Conservation (phyloP, 2,797 vertebrate genomes). For the Muscicapa comitata region DNA sequence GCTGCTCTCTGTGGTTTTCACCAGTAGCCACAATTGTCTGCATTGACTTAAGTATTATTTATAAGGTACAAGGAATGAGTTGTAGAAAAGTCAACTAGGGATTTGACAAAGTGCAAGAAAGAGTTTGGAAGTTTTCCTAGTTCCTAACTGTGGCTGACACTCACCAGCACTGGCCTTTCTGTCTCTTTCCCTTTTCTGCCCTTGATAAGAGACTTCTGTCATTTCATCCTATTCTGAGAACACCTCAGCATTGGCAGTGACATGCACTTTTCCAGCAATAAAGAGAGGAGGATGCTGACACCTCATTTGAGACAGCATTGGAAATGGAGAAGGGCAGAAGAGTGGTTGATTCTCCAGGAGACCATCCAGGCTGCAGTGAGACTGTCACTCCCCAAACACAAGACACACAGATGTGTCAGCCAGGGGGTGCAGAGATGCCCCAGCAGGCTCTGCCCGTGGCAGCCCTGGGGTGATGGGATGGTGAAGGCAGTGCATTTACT, state of each 20-base stretch:
- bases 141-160: neutral
- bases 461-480: neutral
- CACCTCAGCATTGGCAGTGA: neutral
- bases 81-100: neutral
- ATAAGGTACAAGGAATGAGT: slow-evolving; percentile 6
- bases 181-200: neutral
- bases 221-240: neutral
- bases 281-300: neutral
- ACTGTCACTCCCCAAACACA: neutral
- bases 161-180: neutral
- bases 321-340: neutral
- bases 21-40: slow-evolving; percentile 53
- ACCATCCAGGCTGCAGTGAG: neutral
- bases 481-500: neutral
- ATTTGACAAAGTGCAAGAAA: neutral
- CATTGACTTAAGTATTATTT: slow-evolving; percentile 48
- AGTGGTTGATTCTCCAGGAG: neutral
- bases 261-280: rapidly evolving
- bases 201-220: neutral
- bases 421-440: neutral
- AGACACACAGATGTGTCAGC: neutral
- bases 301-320: neutral
- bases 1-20: slow-evolving; percentile 35
- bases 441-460: neutral
- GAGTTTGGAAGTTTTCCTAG: neutral